Percentiles rank a stretch among this genome's conserved stretches.
Conservation (phyloP, 2,888 invertebrate genomes). For the Tetragnatha montana region DNA sequence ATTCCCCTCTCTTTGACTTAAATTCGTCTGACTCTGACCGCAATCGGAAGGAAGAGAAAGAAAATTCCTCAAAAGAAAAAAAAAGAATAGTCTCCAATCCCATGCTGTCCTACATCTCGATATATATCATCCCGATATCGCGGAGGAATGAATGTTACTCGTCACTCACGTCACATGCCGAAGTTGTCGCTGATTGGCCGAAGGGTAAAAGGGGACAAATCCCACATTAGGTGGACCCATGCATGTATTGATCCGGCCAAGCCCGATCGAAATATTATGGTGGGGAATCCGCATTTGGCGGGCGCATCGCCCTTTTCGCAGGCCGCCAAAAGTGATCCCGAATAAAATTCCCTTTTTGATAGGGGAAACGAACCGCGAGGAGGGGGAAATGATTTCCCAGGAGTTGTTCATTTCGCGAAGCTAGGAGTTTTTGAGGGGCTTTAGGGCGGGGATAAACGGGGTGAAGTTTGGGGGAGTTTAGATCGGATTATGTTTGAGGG, state of each 20-base stretch:
- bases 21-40: too few species aligned
- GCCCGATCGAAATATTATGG: constrained; percentile 50
- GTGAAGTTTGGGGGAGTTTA: too few species aligned
- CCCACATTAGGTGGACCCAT: constrained; percentile 66
- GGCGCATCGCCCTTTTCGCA: constrained; percentile 17
- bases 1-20: too few species aligned
- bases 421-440: background rate
- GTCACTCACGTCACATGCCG: constrained; percentile 64
- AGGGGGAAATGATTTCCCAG: constrained; percentile 36
- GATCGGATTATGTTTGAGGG: too few species aligned
- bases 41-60: background rate
- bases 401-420: constrained; percentile 16
- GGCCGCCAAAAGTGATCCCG: constrained; percentile 31
- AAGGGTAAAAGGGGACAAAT: constrained; percentile 71
- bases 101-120: constrained; percentile 14
- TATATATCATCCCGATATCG: constrained; percentile 46
- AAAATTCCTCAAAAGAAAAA: background rate
- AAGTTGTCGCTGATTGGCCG: constrained; percentile 67
- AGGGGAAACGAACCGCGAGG: constrained; percentile 12
- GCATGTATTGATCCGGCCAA: constrained; percentile 61
- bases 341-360: constrained; percentile 15
- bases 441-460: background rate
- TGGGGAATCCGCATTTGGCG: constrained; percentile 51
- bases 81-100: constrained; percentile 28
- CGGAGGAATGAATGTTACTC: constrained; percentile 63